Base-by-base conservation (phyloP, 2,888 invertebrate genomes). In the Aethes cnicana region DNA sequence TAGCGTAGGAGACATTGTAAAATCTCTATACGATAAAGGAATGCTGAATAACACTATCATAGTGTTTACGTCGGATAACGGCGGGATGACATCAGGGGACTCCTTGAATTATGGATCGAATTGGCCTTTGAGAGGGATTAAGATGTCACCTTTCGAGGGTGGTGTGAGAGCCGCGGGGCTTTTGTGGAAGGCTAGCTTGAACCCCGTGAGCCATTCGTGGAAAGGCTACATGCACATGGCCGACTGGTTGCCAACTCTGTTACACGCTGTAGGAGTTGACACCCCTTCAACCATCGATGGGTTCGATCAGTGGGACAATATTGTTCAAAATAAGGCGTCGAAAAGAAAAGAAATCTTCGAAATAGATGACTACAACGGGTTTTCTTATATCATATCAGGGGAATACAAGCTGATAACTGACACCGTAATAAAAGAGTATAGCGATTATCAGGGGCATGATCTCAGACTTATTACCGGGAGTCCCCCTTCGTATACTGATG, bases 1-100 rank as follows among this genome's bases (percentile, higher is more conserved):
- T 53, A 95, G 97, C 26, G 92, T 98, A 0, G 97, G 97, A 0
- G 91, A 92, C 25, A 92, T 98, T 8, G 90, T 96, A 0, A 73
- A 91, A 39, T 92, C 95, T 3, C 81, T 98, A 46, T 84, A 91
- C 43, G 74, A 91, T 0, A 92, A 91, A 52, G 89, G 90, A 1
- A 93, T 97, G 81, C 84, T 97, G 57, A 87, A 95, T 32, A 94
- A 97, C 72, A 95, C 96, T 0, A 92, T 98, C 35, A 91, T 98
- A 44, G 79, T 96, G 1, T 98, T 98, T 73, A 92, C 95, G 61
- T 94, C 96, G 7, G 98, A 98, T 74, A 98, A 98, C 73, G 97
- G 97, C 0, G 96, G 94, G 0, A 95, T 95, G 39, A 93, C 95
- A 0, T 84, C 91, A 48, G 96, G 96, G 0, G 66, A 91, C 39